phyloP scores from a whole-genome alignment of 2,888 invertebrate genomes.

The Amphipyra berbera region DNA sequence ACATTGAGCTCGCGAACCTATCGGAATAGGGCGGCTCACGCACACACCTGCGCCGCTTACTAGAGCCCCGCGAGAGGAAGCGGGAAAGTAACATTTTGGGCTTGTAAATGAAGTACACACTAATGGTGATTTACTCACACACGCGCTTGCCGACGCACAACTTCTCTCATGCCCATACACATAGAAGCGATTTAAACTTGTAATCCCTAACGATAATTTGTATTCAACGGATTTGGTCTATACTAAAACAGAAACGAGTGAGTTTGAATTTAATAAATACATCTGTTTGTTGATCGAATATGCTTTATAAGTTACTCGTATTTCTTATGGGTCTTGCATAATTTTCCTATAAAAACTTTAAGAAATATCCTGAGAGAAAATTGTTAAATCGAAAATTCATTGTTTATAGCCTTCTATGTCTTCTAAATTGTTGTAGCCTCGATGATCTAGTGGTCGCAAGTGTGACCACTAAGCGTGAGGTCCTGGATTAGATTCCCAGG shows the following conservation, averaged over 20 bases:
- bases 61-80: conserved; percentile 79
- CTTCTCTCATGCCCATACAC: conserved; percentile 76
- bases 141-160: conserved; percentile 67
- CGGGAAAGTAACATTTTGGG: conserved; percentile 85
- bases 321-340: not conserved
- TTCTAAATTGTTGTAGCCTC: no score
- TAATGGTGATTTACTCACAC: conserved; percentile 83
- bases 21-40: conserved; percentile 68
- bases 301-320: conserved; percentile 12
- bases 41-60: conserved; percentile 75
- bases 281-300: conserved; percentile 10
- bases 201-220: conserved; percentile 88
- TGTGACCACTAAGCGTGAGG: no score
- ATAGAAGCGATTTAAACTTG: conserved; percentile 86
- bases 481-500: no score
- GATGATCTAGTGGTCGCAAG: no score
- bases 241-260: conserved; percentile 60
- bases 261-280: conserved; percentile 38
- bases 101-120: conserved; percentile 86
- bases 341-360: not conserved
- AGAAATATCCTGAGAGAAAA: conserved; percentile 1
- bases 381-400: not conserved
- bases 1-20: conserved; percentile 70
- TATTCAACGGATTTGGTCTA: conserved; percentile 83
- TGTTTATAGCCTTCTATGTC: no score